Percentiles rank a stretch among this genome's conserved stretches.
Evolutionary conservation across 2,888 invertebrate species (phyloP).

Genomic region (Silvanus unidentatus): DNA sequence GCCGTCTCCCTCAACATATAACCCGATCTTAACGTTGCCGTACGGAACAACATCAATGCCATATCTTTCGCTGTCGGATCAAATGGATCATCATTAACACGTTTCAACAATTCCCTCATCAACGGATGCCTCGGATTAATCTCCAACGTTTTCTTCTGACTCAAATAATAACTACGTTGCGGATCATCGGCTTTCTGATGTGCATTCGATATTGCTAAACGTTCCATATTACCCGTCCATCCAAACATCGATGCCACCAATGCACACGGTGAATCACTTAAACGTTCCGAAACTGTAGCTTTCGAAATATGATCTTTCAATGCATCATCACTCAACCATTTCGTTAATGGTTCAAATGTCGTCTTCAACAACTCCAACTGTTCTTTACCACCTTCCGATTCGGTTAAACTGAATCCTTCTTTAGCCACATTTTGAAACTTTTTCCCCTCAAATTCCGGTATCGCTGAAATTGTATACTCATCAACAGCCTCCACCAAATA

Average conservation of each 20-base stretch:
- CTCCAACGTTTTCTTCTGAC: slow-evolving; percentile 95
- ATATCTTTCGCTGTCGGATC: slow-evolving; percentile 76
- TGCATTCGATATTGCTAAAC: slow-evolving; percentile 90
- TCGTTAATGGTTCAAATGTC: slow-evolving; percentile 81
- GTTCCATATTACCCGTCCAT: slow-evolving; percentile 99
- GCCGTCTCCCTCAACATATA: slow-evolving; percentile 82
- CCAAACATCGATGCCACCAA: slow-evolving; percentile 95
- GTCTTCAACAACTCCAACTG: slow-evolving; percentile 69
- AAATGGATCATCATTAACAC: slow-evolving; percentile 71
- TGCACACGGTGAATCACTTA: slow-evolving; percentile 90
- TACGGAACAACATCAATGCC: slow-evolving; percentile 84
- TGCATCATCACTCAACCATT: slow-evolving; percentile 78
- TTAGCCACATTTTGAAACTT: slow-evolving; percentile 99
- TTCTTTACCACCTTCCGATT: slow-evolving; percentile 65
- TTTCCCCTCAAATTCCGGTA: slow-evolving; percentile 97
- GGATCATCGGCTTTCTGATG: slow-evolving; percentile 94
- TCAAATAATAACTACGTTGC: slow-evolving; percentile 80
- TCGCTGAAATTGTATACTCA: slow-evolving; percentile 92
- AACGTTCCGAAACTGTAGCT: slow-evolving; percentile 78
- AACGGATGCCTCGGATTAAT: slow-evolving; percentile 97
- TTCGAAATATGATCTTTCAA: slow-evolving; percentile 74
- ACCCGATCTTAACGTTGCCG: slow-evolving; percentile 91
- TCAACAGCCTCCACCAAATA: slow-evolving; percentile 95
- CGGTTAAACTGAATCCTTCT: slow-evolving; percentile 86
- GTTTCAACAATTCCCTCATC: slow-evolving; percentile 80